These are phyloP conservation scores for Chydorus sphaericus DNA, from an alignment of 2,888 invertebrate genomes.

Conservation along the genomic window DNA sequence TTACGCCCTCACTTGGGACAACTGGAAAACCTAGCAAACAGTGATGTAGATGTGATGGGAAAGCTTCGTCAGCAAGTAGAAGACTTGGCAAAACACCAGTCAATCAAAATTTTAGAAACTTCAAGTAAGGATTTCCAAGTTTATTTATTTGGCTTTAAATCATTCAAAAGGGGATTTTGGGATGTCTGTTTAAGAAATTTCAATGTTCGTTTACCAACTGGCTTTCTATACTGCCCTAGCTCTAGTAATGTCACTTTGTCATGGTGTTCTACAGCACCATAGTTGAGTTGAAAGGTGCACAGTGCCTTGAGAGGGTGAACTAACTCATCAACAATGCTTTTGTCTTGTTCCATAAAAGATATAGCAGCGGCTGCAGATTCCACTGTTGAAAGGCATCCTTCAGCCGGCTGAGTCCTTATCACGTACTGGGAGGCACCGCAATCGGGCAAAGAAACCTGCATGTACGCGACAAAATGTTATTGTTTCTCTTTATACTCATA, in stretches of 20 bases:
- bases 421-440: conserved; percentile 67
- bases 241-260: conserved; percentile 45
- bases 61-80: not conserved
- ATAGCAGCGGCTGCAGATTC: conserved; percentile 72
- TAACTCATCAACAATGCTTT: conserved; percentile 46
- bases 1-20: not conserved
- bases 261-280: conserved; percentile 85
- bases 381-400: conserved; percentile 77
- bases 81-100: not conserved
- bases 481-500: not conserved
- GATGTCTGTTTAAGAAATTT: conserved; percentile 10
- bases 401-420: conserved; percentile 83
- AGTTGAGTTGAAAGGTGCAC: conserved; percentile 71
- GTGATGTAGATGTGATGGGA: not conserved
- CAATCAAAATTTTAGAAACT: not conserved
- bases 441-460: conserved; percentile 55
- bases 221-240: conserved; percentile 11
- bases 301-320: conserved; percentile 64
- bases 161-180: not conserved
- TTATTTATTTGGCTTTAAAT: too few species aligned
- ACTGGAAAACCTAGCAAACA: not conserved
- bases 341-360: conserved; percentile 54
- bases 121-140: too few species aligned
- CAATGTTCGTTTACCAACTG: conserved; percentile 14
- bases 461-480: not conserved